Evolutionary conservation across 2,888 invertebrate genomes (phyloP), one percentile per base, ranked within the genome.

Genomic region (Therioaphis trifolii): DNA sequence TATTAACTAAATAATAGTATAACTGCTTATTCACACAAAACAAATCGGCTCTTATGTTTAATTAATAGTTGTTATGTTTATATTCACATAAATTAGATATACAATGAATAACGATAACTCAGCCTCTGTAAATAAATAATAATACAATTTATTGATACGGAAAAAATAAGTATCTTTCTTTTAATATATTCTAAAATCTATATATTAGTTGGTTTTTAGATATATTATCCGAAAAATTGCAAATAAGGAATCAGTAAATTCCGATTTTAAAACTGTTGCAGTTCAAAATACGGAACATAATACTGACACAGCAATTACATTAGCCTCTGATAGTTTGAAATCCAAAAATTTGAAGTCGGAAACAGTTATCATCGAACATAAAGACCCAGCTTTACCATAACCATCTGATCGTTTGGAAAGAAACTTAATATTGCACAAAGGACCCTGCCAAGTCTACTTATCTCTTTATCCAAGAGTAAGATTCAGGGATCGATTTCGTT

Each of bases 321-420:
- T 52, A 4, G 15, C 18, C 4, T 52, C 52, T 52, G 52, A 52
- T 52, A 1, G 18, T 52, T 52, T 52, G 18, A 52, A 52, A 52
- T 52, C 52, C 52, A 18, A 52, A 52, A 52, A 52, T 52, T 52
- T 52, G 52, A 52, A 52, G 18, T 52, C 18, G 52, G 15, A 52
- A 52, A 52, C 52, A 52, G 15, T n/a, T 52, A 18, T 52, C 52
- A 52, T 52, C n/a, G 52, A 52, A 9, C 52, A 9, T 52, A 52
- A 52, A 18, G 52, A 52, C 52, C 52, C 52, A 52, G 52, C 52
- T 52, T 52, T 52, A 52, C 52, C 52, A 52, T 52, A 18, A 52
- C 52, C 52, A 52, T 52, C 52, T 52, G 52, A 52, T 52, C 52
- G 52, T 52, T 52, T 52, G 18, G 52, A 52, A 52, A 52, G 52